A percentile compares a stretch with the other conserved stretches of the same genome.
phyloP scores from a whole-genome alignment of 2,888 invertebrate genomes.

The Branchinecta sandiegonensis region DNA sequence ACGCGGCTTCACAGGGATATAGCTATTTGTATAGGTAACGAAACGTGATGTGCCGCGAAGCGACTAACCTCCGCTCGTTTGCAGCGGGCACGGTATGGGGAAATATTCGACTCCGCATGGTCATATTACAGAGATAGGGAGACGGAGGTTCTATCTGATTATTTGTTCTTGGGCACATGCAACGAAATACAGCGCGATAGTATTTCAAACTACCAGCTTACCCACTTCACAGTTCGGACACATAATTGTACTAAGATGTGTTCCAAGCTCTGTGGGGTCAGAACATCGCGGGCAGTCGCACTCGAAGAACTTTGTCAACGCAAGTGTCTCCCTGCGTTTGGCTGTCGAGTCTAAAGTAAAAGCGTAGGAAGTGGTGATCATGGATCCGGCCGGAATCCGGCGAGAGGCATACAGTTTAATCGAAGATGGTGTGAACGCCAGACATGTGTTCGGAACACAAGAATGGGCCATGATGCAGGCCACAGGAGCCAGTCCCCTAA shows the following conservation, averaged over 20 bases:
- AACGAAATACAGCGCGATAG: constrained; percentile 33
- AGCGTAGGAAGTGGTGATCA: constrained; percentile 26
- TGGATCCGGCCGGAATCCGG: constrained; percentile 24
- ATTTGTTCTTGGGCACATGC: no score
- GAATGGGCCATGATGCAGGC: constrained; percentile 27
- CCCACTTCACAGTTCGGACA: constrained; percentile 34
- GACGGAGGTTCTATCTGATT: no score
- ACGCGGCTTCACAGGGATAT: no score
- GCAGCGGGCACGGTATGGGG: no score
- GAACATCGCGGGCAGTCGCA: constrained; percentile 28
- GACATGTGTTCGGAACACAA: constrained; percentile 28
- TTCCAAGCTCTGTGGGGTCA: constrained; percentile 28
- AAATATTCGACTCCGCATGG: no score
- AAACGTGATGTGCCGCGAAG: no score
- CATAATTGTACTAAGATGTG: constrained; percentile 28
- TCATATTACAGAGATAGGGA: no score
- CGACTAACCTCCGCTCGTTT: no score
- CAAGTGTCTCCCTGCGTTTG: constrained; percentile 29
- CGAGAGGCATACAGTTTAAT: constrained; percentile 26
- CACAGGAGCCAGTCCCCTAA: constrained; percentile 25
- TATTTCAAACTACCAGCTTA: constrained; percentile 43
- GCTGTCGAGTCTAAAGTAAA: constrained; percentile 26
- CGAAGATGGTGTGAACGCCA: constrained; percentile 25
- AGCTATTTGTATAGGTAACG: no score
- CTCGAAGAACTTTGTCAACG: constrained; percentile 28